Base-by-base conservation (phyloP, 2,888 invertebrate genomes). In the Xestoiulus laeticollis region DNA sequence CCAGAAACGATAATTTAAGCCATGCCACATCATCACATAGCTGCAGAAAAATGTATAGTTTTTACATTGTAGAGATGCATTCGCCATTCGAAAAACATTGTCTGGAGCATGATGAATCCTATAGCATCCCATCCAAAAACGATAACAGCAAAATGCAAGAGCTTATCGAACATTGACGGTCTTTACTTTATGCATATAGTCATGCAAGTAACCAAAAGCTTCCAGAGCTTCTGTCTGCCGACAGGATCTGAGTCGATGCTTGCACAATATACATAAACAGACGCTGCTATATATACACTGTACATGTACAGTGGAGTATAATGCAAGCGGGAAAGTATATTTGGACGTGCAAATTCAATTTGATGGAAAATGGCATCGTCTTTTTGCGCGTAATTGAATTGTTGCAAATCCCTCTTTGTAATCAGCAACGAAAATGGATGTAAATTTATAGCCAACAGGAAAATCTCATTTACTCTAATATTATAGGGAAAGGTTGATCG, bases 381-480 rank as follows among this genome's bases (percentile, higher is more conserved):
- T 78, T 78, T 78, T 78, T 78, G 78, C 30, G 1, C 30, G 30
- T 78, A 78, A 78, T 78, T 78, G 78, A 78, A 78, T 78, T 78
- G 78, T 78, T 78, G 78, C 78, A 78, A 78, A 78, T 78, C 78
- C 78, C 78, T 78, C 78, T 78, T 78, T 78, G 78, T 78, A 78
- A 78, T 78, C 78, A 78, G 78, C 78, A 78, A 30, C 30, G 78
- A 78, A 78, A 78, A 78, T 78, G 26, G 78, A 78, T 78, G 78
- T 78, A 78, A 78, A 78, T 78, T 78, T 78, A 78, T 78, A 22
- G 30, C 78, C 78, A 78, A 78, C 78, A 78, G 78, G 78, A 78
- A 78, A 78, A 78, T 78, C 78, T 78, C 30, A 78, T 78, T 78
- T 78, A 14, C 78, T 78, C 30, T 78, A 78, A 78, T 78, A 78